Base-by-base conservation (phyloP, 2,113 vertebrate genomes). In the Symphodus melops region DNA sequence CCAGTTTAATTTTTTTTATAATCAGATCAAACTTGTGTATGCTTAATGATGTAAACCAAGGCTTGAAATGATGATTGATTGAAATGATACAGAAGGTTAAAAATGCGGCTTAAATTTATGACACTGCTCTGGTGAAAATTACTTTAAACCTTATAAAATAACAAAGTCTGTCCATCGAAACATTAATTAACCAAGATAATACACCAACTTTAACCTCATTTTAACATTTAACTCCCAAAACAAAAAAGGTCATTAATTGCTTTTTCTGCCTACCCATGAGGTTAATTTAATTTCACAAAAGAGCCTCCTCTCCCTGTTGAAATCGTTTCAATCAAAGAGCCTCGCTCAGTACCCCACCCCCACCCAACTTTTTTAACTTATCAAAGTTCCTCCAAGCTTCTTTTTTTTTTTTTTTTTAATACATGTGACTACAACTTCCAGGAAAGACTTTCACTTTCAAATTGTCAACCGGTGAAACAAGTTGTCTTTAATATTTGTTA, bases 201-300 rank as follows among this genome's bases (percentile, higher is more conserved):
- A 0, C 17, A 33, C 7, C 16, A 53, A 82, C 61, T 65, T 75
- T 74, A 52, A 74, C 67, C 79, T 78, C 58, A 21, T 21, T 86
- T 14, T 16, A 74, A 74, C 67, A 65, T 78, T 59, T 52, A 42
- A 60, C 69, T 70, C 67, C 20, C 33, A 44, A 77, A 83, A 79
- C 51, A 80, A 79, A 79, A 81, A 81, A 73, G 71, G 72, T 77
- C 65, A 85, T 84, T 81, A 72, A 86, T 79, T 83, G 66, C 79
- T 83, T 83, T 48, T 79, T 82, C 70, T 72, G 73, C 59, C 73
- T 37, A 68, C 85, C 51, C 68, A 57, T 68, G 61, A 21, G 58
- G 68, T 76, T 75, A 77, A 78, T 76, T 81, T 77, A 69, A 83
- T 85, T 87, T 78, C 58, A 83, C 62, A 77, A 46, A 48, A 84